Conservation (phyloP, 2,113 vertebrate genomes). For the Circaetus cinerascens region DNA sequence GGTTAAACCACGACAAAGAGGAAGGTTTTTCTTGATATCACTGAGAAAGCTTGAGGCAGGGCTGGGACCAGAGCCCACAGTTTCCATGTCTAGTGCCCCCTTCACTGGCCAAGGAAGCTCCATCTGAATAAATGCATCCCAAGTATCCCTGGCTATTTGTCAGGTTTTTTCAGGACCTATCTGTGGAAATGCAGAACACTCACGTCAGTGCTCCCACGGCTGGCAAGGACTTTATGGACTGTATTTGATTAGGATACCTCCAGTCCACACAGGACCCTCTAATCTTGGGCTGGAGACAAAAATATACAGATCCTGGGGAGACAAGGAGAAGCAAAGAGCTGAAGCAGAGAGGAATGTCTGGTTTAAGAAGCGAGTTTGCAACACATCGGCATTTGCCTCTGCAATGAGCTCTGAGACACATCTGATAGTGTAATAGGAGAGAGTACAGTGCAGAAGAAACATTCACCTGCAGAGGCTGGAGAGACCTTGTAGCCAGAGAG, state of each 20-base stretch:
- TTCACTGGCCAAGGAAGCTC: not conserved
- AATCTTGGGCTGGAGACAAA: not conserved
- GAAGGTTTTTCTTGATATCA: not conserved
- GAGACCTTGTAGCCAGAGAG: not conserved
- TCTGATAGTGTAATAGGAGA: rapidly evolving
- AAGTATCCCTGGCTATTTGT: not conserved
- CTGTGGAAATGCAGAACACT: not conserved
- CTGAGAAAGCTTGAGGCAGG: not conserved
- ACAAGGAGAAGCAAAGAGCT: not conserved
- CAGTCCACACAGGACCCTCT: not conserved
- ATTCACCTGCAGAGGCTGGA: not conserved
- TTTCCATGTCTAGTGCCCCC: not conserved
- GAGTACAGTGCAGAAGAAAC: not conserved
- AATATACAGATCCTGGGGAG: not conserved
- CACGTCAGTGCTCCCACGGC: not conserved
- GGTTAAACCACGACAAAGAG: not conserved
- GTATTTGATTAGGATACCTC: not conserved
- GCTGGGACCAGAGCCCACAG: not conserved
- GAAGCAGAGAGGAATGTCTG: not conserved
- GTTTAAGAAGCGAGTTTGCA: not conserved
- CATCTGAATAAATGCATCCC: not conserved
- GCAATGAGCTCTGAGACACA: not conserved
- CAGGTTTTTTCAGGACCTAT: not conserved
- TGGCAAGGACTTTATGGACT: not conserved
- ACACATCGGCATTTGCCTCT: not conserved